phyloP scores from a whole-genome alignment of 2,888 invertebrate genomes.

The Perithous albicinctus region DNA sequence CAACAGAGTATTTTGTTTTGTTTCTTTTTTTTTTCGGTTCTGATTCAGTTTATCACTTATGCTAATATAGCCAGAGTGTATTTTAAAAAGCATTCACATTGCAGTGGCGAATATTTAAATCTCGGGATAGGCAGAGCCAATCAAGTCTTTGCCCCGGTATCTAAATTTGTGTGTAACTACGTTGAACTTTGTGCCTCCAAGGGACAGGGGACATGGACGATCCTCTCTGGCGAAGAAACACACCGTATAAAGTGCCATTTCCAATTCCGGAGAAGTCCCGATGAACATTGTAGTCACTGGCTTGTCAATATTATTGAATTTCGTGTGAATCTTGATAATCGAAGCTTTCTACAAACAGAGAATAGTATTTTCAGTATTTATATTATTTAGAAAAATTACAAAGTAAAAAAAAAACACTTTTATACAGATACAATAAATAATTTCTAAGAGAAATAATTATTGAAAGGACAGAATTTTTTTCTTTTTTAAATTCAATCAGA shows the following conservation, averaged over 20 bases:
- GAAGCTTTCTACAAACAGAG: conserved; percentile 90
- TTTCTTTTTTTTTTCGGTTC: too few species aligned
- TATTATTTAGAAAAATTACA: not conserved
- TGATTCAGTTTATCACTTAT: not conserved
- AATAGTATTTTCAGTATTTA: conserved; percentile 15
- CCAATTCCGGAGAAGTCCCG: conserved; percentile 96
- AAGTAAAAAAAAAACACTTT: conserved; percentile 15
- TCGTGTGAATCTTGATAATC: conserved; percentile 90
- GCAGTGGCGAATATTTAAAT: conserved; percentile 85
- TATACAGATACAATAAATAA: not conserved
- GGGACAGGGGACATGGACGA: conserved; percentile 90
- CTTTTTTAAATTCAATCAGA: too few species aligned
- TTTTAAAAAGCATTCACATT: not conserved
- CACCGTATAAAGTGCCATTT: conserved; percentile 95
- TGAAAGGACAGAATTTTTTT: too few species aligned
- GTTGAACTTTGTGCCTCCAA: conserved; percentile 90
- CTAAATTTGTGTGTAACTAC: conserved; percentile 91
- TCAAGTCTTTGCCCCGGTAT: conserved; percentile 91
- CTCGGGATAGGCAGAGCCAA: conserved; percentile 94
- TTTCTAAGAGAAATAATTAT: not conserved
- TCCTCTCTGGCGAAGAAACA: conserved; percentile 93
- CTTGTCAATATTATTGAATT: conserved; percentile 90
- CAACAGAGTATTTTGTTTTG: conserved; percentile 3
- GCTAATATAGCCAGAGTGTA: not conserved
- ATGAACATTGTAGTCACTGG: conserved; percentile 92